These are phyloP conservation scores for Hestina assimilis DNA, from an alignment of 1,140 invertebrate species.

Conservation along the genomic window DNA sequence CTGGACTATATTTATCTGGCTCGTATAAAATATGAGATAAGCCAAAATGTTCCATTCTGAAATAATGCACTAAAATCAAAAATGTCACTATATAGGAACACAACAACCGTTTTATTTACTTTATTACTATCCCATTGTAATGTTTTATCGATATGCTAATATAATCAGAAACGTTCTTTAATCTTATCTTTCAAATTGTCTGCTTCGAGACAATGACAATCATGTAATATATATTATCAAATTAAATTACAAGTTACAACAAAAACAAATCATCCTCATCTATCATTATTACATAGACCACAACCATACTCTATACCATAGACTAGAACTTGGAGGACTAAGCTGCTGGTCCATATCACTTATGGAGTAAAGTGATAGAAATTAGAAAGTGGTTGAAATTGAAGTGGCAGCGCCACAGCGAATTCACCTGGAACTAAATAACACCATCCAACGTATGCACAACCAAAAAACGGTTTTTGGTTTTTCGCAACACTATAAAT, in stretches of 20 bases:
- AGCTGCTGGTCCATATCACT: too few relatives aligned
- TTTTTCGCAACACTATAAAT: too few relatives aligned
- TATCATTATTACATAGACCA: neutral
- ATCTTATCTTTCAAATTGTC: conserved; percentile 57
- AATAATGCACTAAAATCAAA: conserved; percentile 18
- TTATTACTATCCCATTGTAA: conserved; percentile 54
- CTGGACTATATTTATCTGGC: conserved; percentile 87
- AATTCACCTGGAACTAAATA: too few relatives aligned
- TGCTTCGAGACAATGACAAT: conserved; percentile 13
- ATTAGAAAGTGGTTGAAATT: too few relatives aligned
- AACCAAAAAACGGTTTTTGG: too few relatives aligned
- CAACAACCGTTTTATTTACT: conserved; percentile 37
- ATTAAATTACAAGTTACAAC: neutral
- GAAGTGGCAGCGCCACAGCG: too few relatives aligned
- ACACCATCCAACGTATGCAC: too few relatives aligned
- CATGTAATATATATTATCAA: neutral
- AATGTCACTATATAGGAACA: conserved; percentile 13
- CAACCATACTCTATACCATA: too few relatives aligned
- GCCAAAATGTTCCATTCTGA: conserved; percentile 70
- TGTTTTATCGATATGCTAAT: conserved; percentile 57
- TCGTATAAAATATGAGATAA: conserved; percentile 66
- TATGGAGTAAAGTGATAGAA: too few relatives aligned
- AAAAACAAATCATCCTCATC: neutral
- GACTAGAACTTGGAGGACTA: too few relatives aligned
- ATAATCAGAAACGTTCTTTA: conserved; percentile 39